Evolutionary conservation across 2,113 vertebrate species (phyloP).

Genomic region (Rhodinocichla rosea): DNA sequence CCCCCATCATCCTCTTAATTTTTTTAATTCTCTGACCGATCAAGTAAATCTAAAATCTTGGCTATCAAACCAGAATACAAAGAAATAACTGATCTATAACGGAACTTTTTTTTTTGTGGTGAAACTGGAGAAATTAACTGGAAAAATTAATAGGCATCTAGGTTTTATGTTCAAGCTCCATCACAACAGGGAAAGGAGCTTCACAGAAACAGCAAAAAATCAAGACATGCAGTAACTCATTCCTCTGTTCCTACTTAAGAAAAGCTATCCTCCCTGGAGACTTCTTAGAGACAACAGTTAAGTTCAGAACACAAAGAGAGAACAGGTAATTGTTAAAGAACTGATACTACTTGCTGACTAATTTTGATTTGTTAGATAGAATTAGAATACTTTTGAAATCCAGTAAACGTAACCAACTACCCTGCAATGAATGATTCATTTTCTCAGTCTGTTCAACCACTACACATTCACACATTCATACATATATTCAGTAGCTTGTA

Average conservation of each 20-base stretch:
- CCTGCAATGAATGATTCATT: background rate
- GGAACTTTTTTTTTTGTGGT: background rate
- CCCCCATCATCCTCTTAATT: background rate
- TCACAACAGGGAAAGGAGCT: background rate
- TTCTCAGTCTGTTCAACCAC: background rate
- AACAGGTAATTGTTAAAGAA: background rate
- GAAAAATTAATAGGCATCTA: background rate
- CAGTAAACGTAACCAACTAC: background rate
- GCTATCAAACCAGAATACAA: background rate
- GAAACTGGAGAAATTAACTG: background rate
- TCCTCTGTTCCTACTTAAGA: background rate
- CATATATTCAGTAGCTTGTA: background rate
- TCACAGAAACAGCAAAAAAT: background rate
- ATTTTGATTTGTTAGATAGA: background rate
- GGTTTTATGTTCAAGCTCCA: background rate
- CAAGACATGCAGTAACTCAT: background rate
- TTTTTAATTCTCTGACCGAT: background rate
- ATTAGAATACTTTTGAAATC: background rate
- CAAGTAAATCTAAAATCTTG: background rate
- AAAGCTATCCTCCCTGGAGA: background rate
- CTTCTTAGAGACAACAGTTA: background rate
- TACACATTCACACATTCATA: background rate
- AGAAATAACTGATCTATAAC: background rate
- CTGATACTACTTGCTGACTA: background rate
- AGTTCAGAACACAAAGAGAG: background rate